Percentiles rank a stretch among this genome's conserved stretches.
Conservation (phyloP, 30 jellyfish, hydroid and myxozoan species). For the Catostylus mosaicus region DNA sequence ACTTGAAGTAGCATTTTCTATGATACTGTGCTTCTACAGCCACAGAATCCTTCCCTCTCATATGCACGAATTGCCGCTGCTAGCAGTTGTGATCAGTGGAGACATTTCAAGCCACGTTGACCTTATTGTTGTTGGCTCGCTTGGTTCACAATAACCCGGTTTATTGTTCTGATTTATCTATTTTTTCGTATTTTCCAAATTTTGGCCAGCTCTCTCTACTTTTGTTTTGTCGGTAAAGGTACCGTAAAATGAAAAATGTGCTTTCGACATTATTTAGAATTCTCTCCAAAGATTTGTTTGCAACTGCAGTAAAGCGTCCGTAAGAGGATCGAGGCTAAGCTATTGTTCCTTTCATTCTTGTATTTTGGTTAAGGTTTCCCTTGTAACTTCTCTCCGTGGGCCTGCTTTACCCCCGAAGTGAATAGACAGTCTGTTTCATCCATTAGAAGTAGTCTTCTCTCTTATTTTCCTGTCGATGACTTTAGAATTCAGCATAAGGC, state of each 20-base stretch:
- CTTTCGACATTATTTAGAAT: conserved; percentile 8
- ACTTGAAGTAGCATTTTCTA: conserved; percentile 17
- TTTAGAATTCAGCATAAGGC: background rate
- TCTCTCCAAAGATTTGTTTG: conserved; percentile 3
- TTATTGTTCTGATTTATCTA: background rate
- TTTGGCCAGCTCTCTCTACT: conserved; percentile 7
- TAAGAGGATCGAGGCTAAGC: background rate
- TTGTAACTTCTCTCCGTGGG: conserved; percentile 1
- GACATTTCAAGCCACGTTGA: conserved; percentile 16
- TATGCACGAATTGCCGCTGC: conserved; percentile 1
- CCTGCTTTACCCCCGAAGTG: conserved; percentile 9
- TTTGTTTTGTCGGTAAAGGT: conserved; percentile 5
- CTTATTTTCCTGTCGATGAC: background rate
- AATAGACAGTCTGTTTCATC: conserved; percentile 8
- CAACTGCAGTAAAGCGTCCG: background rate
- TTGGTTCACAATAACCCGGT: background rate
- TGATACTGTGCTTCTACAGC: conserved; percentile 21
- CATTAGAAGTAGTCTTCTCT: background rate
- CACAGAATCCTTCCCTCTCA: conserved; percentile 16
- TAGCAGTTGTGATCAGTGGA: conserved; percentile 17
- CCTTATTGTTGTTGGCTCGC: conserved; percentile 14
- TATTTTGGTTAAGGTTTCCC: conserved; percentile 2
- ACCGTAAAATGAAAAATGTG: background rate
- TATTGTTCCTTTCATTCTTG: conserved; percentile 8
- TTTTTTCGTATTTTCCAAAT: background rate